Conservation (phyloP, 2,888 invertebrate genomes). For the Nudaria mundana region DNA sequence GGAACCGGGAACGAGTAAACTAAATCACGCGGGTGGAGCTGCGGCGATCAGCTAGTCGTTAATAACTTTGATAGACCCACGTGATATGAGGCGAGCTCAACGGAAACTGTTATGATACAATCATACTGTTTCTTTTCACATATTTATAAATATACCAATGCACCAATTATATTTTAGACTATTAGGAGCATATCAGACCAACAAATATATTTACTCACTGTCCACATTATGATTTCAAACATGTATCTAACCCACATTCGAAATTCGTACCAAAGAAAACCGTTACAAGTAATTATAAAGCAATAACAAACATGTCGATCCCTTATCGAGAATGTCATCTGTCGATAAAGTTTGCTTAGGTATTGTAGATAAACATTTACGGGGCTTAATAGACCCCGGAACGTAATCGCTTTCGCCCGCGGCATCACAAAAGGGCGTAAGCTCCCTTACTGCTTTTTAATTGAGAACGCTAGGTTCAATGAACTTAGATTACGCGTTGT, state of each 20-base stretch:
- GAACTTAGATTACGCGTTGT: slow-evolving; percentile 34
- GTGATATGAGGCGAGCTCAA: too few species aligned
- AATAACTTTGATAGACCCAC: too few species aligned
- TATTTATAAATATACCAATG: too few species aligned
- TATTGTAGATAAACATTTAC: slow-evolving; percentile 50
- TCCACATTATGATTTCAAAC: too few species aligned
- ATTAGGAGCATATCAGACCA: too few species aligned
- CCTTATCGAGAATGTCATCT: slow-evolving; percentile 53
- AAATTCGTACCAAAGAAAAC: slow-evolving; percentile 15
- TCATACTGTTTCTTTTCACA: too few species aligned
- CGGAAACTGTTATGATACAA: too few species aligned
- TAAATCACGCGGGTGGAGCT: too few species aligned
- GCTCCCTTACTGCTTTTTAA: slow-evolving; percentile 48
- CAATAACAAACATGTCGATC: slow-evolving; percentile 26
- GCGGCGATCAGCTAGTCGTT: too few species aligned
- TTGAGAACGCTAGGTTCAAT: slow-evolving; percentile 47
- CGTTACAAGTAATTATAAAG: slow-evolving; percentile 27
- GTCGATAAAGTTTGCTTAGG: slow-evolving; percentile 57
- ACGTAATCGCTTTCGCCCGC: slow-evolving; percentile 57
- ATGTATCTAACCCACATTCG: background rate
- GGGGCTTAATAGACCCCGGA: slow-evolving; percentile 44
- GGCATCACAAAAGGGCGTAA: slow-evolving; percentile 42
- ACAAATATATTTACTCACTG: too few species aligned
- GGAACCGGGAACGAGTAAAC: too few species aligned
- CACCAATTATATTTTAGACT: too few species aligned